Conservation (phyloP, 53 echinoderm and acorn worm species). For the Echinarachnius parma region DNA sequence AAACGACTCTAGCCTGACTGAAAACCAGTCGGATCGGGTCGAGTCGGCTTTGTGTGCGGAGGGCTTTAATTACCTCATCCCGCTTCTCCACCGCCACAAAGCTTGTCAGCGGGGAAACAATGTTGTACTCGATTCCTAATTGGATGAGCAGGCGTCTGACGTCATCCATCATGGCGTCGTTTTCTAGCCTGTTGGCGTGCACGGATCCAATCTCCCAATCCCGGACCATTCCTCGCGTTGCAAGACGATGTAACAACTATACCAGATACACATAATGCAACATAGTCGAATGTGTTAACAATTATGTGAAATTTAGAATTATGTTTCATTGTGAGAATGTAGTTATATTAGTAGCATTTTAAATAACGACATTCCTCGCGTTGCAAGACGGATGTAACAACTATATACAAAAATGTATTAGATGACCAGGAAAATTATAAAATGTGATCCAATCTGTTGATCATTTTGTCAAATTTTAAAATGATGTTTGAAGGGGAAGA, state of each 20-base stretch:
- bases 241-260: conserved; percentile 68
- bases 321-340: not conserved
- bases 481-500: no score
- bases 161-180: conserved; percentile 69
- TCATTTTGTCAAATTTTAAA: no score
- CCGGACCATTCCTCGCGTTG: conserved; percentile 64
- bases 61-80: conserved; percentile 69
- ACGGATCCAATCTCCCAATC: conserved; percentile 85
- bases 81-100: conserved; percentile 79
- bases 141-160: conserved; percentile 56
- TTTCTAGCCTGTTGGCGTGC: conserved; percentile 59
- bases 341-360: no score
- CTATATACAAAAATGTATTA: no score
- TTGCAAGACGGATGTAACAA: no score
- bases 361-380: no score
- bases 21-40: no score
- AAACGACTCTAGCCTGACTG: no score
- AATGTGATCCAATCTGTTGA: no score
- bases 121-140: conserved; percentile 61
- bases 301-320: not conserved
- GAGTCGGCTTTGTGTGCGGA: no score
- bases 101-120: conserved; percentile 82
- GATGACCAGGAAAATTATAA: no score
- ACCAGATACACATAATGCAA: not conserved
- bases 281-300: not conserved